Evolutionary conservation across 2,888 invertebrate species (phyloP), one percentile per base, ranked within the genome.

Genomic region (Pheosia tremula): DNA sequence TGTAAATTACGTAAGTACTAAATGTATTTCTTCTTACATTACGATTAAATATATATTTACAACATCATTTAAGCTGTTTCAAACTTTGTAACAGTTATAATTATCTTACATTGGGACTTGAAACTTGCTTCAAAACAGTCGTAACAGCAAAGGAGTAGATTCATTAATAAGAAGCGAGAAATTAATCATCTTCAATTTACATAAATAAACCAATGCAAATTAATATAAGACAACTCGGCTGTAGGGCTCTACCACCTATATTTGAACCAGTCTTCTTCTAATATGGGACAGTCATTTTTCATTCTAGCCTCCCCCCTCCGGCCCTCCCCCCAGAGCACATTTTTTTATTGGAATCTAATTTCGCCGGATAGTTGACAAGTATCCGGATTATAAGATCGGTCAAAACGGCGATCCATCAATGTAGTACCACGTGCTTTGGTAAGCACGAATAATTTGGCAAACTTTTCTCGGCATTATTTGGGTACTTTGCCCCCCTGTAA

Each of bases 321-420:
- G 5, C 5, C 38, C 0, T 2, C 11, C 11, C 38, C 11, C 38
- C 5, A 38, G 7, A n/a, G 39, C 39, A 55, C 55, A 55, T 7
- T 55, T 53, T 55, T 55, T 55, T 39, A 55, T 55, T 55, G 13
- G 39, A 55, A 55, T 55, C 55, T 55, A 55, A 55, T 55, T 55
- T 55, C 39, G 13, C 36, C 54, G 38, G 8, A 7, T 6, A 52
- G 54, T 5, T 3, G 53, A 54, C 55, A 39, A 55, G 55, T 39
- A 55, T 55, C 39, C 39, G 39, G 10, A 53, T 39, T 55, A 55
- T 55, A 37, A 11, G 55, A 39, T 55, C 7, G 55, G 55, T 11
- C 39, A 13, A n/a, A 55, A 55, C 9, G 13, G 39, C 55, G 39
- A 39, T 55, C 55, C 11, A 55, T 55, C 55, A 55, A 55, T 13